Conservation (phyloP, 1,140 invertebrate species). For the Meloidogyne hapla region DNA sequence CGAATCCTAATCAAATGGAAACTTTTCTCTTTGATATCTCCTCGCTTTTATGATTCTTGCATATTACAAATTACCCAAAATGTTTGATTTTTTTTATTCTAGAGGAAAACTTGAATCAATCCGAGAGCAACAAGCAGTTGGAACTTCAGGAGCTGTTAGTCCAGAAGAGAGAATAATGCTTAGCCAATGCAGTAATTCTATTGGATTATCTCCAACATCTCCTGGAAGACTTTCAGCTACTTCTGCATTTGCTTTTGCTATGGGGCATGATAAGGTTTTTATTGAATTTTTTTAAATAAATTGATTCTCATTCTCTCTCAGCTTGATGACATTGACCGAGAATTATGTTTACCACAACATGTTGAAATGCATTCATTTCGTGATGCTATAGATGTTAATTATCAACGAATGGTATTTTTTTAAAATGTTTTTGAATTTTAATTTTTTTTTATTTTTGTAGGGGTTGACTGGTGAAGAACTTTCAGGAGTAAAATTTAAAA, state of each 20-base stretch:
- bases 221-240: slow-evolving; percentile 10
- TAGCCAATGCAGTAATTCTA: background rate
- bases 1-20: too few species aligned
- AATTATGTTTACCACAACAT: slow-evolving; percentile 47
- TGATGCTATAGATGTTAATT: slow-evolving; percentile 63
- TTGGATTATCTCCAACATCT: slow-evolving; percentile 25
- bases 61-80: background rate
- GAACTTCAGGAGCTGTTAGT: background rate
- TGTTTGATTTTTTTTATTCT: background rate
- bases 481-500: slow-evolving; percentile 54
- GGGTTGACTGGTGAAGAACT: slow-evolving; percentile 61
- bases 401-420: slow-evolving; percentile 59
- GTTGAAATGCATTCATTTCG: slow-evolving; percentile 61
- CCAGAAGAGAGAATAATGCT: background rate
- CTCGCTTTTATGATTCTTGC: background rate
- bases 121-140: background rate
- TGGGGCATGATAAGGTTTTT: slow-evolving; percentile 3
- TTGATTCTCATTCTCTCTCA: too few species aligned
- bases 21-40: background rate
- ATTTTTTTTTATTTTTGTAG: background rate
- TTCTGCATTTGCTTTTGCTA: background rate
- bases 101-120: slow-evolving; percentile 12
- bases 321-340: slow-evolving; percentile 25
- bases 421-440: background rate
- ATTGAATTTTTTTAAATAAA: too few species aligned